These are phyloP conservation scores for Chaetophractus vellerosus DNA, from an alignment of 2,797 vertebrate genomes.

Conservation along the genomic window DNA sequence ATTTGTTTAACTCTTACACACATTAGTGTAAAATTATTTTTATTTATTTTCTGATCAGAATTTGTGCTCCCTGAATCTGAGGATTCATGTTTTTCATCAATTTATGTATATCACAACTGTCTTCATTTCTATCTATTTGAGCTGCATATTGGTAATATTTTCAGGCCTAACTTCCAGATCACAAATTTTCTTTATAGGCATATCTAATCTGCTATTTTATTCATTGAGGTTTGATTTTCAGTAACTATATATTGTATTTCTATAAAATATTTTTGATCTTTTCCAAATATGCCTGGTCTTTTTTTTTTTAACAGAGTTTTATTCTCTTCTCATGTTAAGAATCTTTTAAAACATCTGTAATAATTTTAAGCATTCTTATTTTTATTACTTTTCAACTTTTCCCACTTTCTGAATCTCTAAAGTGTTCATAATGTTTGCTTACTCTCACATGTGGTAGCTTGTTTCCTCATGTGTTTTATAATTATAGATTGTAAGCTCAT, in stretches of 20 bases:
- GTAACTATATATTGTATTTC: neutral
- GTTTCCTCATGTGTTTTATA: neutral
- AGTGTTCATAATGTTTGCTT: no score
- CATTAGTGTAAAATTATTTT: neutral
- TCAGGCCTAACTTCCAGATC: neutral
- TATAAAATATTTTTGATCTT: constrained; percentile 4
- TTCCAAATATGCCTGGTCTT: neutral
- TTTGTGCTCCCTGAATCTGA: neutral
- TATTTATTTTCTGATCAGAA: neutral
- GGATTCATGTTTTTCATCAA: neutral
- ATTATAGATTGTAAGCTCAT: neutral
- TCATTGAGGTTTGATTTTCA: neutral
- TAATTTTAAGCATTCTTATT: constrained; percentile 15
- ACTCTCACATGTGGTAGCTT: neutral
- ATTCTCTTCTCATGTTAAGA: neutral
- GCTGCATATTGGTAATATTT: neutral
- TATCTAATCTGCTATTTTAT: neutral
- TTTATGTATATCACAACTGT: no score
- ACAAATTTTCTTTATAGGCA: neutral
- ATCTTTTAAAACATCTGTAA: neutral
- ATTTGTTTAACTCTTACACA: neutral
- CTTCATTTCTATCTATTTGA: neutral
- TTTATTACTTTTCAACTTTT: neutral
- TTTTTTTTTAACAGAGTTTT: neutral
- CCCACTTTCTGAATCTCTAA: neutral